Base-by-base conservation (phyloP, 1,140 invertebrate species). In the Sarcophaga bullata region DNA sequence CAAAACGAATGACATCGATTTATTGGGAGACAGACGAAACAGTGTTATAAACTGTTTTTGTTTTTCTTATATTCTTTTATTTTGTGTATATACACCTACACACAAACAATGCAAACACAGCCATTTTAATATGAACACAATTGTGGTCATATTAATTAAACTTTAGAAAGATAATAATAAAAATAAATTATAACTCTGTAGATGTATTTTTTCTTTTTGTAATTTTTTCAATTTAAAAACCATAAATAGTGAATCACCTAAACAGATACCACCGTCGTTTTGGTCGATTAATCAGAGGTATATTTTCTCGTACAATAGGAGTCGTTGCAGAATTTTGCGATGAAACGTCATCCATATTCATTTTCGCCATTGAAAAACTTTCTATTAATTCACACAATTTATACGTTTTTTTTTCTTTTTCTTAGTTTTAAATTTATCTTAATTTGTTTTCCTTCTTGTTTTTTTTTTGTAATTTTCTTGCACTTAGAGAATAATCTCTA, bases 261-360 rank as follows among this genome's bases (percentile, higher is more conserved):
- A 88, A 89, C 81, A 90, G 86, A 84, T 89, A 88, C 86, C 90
- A 91, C 58, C 88, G 88, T 85, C 87, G 86, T 47, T 86, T 88
- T 83, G 90, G 87, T 84, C 91, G 91, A 84, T 88, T 90, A 52
- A 92, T 87, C 76, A 92, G 85, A 47, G 91, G 91, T 83, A 91
- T 91, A 81, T 91, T 91, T 86, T 92, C 91, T 83, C 91, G 90
- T 80, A 87, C 86, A 84, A 89, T 90, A 9, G 89, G 88, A 37
- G 85, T 86, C 84, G 88, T 86, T 37, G 89, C 85, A 54, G 87
- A 89, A 81, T 84, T 86, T 81, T 89, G 88, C 58, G 89, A 89
- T 78, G 84, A 73, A 62, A 82, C 85, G 83, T 89, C 87, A 80
- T 90, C 88, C 89, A 90, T 88, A 75, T 80, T 80, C 37, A 80